Evolutionary conservation across 2,888 invertebrate species (phyloP), one percentile per base, ranked within the genome.

Genomic region (Eupithecia inturbata): DNA sequence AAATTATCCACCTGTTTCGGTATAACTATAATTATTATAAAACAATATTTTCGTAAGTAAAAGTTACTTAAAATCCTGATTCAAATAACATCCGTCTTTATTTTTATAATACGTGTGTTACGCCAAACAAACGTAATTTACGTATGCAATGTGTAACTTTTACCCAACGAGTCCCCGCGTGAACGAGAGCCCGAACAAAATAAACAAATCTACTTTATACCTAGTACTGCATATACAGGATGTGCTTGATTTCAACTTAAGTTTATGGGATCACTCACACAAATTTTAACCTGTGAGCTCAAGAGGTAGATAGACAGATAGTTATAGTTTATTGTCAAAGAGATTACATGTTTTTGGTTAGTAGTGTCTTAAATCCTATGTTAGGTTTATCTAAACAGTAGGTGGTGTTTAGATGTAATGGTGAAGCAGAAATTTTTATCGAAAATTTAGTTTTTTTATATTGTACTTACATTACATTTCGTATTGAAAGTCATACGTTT

Each of bases 91-190:
- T 64, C 12, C 45, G 70, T 73, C 73, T 74, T 68, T 76, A 67
- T 76, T 78, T 77, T 77, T 73, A 70, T 68, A 73, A 74, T 68
- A 70, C 72, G 69, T 53, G 63, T 76, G 80, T 88, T 89, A 84
- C 85, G 79, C 78, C 82, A 79, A 82, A 88, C 89, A 89, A 89
- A 92, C 85, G 83, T 85, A 89, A 91, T 91, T 91, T 90, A 86
- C 85, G 87, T 81, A 82, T 83, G 89, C 91, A 91, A 87, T 89
- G 85, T 85, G 84, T 80, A 83, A 88, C 86, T 87, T 87, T 78
- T 81, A 73, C 72, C 74, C 36, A 66, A 63, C 60, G 67, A 71
- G 79, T 76, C 83, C 80, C 82, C 82, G 85, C 83, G 82, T 84
- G 81, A 81, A 78, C 81, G 82, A 82, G 78, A 85, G 81, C 82